A percentile compares a stretch with the other conserved stretches of the same genome.
These are phyloP conservation scores for Parnassius glacialis DNA, from an alignment of 2,888 invertebrate genomes.

Conservation along the genomic window DNA sequence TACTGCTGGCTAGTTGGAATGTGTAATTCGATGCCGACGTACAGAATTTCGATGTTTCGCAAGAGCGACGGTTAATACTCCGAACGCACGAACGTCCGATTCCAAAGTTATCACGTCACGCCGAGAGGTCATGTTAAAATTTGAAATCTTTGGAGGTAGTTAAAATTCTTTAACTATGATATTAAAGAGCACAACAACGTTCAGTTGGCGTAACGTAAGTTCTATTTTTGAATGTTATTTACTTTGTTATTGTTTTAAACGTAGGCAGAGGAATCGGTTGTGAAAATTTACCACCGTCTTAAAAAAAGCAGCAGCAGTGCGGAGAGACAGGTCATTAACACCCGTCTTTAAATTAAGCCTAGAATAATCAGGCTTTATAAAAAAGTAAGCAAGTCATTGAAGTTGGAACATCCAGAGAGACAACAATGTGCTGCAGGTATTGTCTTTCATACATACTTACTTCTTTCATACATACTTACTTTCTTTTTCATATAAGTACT, in stretches of 20 bases:
- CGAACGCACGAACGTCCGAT: constrained; percentile 19
- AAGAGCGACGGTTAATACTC: constrained; percentile 7
- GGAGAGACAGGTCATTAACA: too few species aligned
- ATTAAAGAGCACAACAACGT: constrained; percentile 14
- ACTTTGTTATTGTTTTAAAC: not conserved
- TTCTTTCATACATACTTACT: too few species aligned
- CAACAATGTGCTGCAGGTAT: too few species aligned
- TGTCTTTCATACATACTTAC: too few species aligned
- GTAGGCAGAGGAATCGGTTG: too few species aligned
- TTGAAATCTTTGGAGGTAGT: constrained; percentile 28
- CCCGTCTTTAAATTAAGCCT: too few species aligned
- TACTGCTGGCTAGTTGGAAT: not conserved
- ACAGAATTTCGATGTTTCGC: constrained; percentile 21
- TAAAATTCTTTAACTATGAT: constrained; percentile 30
- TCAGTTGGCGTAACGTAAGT: not conserved
- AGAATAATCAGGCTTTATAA: too few species aligned
- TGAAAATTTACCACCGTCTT: too few species aligned
- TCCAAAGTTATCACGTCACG: constrained; percentile 24
- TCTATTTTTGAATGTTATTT: constrained; percentile 4
- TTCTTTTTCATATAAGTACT: too few species aligned
- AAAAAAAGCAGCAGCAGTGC: too few species aligned
- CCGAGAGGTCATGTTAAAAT: constrained; percentile 27
- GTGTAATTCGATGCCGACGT: constrained; percentile 7
- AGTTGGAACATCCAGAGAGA: too few species aligned
- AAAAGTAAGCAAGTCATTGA: too few species aligned